A percentile compares a stretch with the other conserved stretches of the same genome.
These are phyloP conservation scores for Ptilorrhoa leucosticta DNA, from an alignment of 2,113 vertebrate genomes.

Conservation along the genomic window DNA sequence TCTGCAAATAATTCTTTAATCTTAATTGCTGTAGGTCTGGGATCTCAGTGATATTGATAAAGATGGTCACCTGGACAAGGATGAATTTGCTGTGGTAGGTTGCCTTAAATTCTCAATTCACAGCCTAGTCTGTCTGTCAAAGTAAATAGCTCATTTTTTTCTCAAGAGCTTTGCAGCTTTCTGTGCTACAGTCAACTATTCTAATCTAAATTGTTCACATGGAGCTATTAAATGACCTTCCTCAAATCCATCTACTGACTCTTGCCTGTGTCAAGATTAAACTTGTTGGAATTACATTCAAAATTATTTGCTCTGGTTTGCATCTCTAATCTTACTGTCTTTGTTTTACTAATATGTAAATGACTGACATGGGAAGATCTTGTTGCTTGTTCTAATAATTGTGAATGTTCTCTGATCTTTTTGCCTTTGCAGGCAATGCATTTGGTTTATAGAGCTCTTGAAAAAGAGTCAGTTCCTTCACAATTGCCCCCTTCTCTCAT, in stretches of 20 bases:
- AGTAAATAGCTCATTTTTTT: background rate
- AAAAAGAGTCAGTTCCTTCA: constrained; percentile 94
- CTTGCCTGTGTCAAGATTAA: background rate
- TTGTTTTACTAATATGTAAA: background rate
- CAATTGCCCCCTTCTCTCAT: constrained; percentile 86
- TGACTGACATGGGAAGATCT: background rate
- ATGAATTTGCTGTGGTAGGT: constrained; percentile 97
- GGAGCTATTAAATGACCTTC: background rate
- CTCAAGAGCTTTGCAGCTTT: background rate
- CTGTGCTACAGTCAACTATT: background rate
- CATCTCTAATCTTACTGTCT: background rate
- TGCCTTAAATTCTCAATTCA: background rate
- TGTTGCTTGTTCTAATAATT: background rate
- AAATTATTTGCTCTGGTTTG: background rate
- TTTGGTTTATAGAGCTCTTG: constrained; percentile 94
- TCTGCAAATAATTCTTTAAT: background rate
- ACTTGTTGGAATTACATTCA: background rate
- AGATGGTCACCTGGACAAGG: constrained; percentile 94
- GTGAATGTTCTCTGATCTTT: background rate
- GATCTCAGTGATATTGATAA: constrained; percentile 98
- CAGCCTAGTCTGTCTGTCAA: background rate
- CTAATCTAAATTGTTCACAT: background rate
- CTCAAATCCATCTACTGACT: background rate
- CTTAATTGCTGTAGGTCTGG: constrained; percentile 83
- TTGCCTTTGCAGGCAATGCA: constrained; percentile 88